Conservation (phyloP, 2,888 invertebrate genomes). For the Caradrina kadenii region DNA sequence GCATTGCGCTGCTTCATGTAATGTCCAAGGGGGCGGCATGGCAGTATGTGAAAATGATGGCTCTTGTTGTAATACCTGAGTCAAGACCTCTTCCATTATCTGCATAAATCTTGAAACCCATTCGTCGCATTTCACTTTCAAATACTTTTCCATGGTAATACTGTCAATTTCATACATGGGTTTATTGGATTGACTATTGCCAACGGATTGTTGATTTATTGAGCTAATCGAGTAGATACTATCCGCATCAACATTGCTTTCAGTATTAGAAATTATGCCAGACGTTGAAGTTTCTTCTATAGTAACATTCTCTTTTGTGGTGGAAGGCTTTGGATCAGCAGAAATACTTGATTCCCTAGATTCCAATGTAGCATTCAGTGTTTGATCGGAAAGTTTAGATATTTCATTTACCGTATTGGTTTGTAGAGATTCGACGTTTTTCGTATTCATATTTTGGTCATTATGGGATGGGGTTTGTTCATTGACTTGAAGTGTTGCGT, state of each 20-base stretch:
- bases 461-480: conserved; percentile 9
- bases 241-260: conserved; percentile 66
- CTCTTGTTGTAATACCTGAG: conserved; percentile 75
- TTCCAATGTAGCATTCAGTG: conserved; percentile 1
- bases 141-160: conserved; percentile 74
- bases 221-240: conserved; percentile 30
- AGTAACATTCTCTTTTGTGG: conserved; percentile 54
- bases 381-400: conserved; percentile 1
- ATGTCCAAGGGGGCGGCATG: conserved; percentile 79
- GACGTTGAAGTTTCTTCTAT: conserved; percentile 73
- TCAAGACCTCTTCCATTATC: conserved; percentile 84
- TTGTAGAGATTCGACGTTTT: conserved; percentile 7
- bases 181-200: conserved; percentile 3
- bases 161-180: conserved; percentile 76
- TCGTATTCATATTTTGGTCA: conserved; percentile 37
- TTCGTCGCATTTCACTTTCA: conserved; percentile 78
- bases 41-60: conserved; percentile 62
- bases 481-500: conserved; percentile 11
- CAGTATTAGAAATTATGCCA: conserved; percentile 71
- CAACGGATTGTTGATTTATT: conserved; percentile 4
- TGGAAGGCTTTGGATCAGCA: conserved; percentile 9
- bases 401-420: conserved; percentile 2
- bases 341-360: conserved; percentile 56
- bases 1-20: conserved; percentile 80
- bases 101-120: conserved; percentile 83